Evolutionary conservation across 2,888 invertebrate species (phyloP), one percentile per base, ranked within the genome.

Genomic region (Rapana venosa): DNA sequence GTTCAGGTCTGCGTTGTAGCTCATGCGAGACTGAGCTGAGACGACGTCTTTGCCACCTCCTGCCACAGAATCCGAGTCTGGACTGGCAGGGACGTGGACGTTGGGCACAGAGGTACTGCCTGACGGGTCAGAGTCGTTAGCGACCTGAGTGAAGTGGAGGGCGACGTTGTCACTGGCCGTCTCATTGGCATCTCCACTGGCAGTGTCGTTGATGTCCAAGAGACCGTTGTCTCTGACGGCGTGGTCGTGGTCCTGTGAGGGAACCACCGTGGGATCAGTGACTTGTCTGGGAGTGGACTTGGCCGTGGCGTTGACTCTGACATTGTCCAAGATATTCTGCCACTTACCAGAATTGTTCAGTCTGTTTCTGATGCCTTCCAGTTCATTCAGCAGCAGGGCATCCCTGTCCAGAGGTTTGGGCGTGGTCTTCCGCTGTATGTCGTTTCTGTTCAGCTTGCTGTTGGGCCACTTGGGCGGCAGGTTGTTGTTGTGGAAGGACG

Each of bases 1-100:
- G 66, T 86, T 86, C 30, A 86, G 66, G 74, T 74, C 87, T 0
- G 84, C 74, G 58, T 74, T 85, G 85, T 89, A 70, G n/a, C 70
- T 89, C 89, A 89, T 89, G 84, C 89, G 89, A 30, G 89, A 83
- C 26, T 89, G 35, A 74, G 89, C 84, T 30, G 84, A 36, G 0
- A 20, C 35, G 30, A 74, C 11, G 85, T 74, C 87, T 22, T 66
- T 87, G 86, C 15, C 22, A 26, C 66, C 36, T 66, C 58, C 17
- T 17, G 88, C n/a, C 35, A 20, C 13, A 13, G 77, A 30, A 13
- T 77, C 30, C 15, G 26, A 26, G 87, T 56, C 56, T 5, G 35
- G 30, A 22, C n/a, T 47, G 32, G 83, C 8, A 8, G 77, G 30
- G n/a, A 85, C 85, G 74, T 85, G 56, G n/a, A 74, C 13, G 85